These are phyloP conservation scores for Amblyjoppa proteus DNA, from an alignment of 2,888 invertebrate species.

Conservation along the genomic window DNA sequence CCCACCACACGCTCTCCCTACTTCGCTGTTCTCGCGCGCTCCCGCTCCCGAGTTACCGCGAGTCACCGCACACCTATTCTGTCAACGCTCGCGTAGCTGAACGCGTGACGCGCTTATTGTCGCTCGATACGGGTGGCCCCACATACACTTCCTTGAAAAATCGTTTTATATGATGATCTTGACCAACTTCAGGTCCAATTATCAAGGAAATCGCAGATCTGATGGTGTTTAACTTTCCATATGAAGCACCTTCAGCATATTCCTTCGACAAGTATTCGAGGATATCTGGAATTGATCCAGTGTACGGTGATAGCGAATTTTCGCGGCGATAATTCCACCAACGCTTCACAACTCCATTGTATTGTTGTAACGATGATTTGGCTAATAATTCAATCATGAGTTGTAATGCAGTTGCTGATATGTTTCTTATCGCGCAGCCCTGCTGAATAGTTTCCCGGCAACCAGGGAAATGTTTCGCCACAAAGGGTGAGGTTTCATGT, in stretches of 20 bases:
- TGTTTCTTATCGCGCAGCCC: conserved; percentile 60
- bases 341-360: conserved; percentile 39
- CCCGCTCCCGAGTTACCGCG: too few species aligned
- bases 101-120: too few species aligned
- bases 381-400: conserved; percentile 42
- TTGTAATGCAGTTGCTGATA: conserved; percentile 51
- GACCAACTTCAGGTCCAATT: conserved; percentile 57
- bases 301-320: conserved; percentile 38
- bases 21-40: too few species aligned
- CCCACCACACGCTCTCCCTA: too few species aligned
- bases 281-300: conserved; percentile 39
- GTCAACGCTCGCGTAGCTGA: too few species aligned
- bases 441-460: conserved; percentile 68
- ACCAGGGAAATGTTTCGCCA: conserved; percentile 46
- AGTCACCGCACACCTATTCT: too few species aligned
- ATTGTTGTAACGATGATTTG: conserved; percentile 42
- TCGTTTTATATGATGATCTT: conserved; percentile 63
- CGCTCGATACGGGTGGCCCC: too few species aligned
- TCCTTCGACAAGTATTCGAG: conserved; percentile 28
- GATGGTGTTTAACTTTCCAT: conserved; percentile 71
- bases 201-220: conserved; percentile 72
- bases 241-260: conserved; percentile 43
- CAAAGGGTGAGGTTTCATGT: conserved; percentile 70
- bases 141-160: conserved; percentile 68
- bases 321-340: conserved; percentile 47